These are phyloP conservation scores for Aporrectodea caliginosa DNA, from an alignment of 1,140 invertebrate genomes.

Conservation along the genomic window DNA sequence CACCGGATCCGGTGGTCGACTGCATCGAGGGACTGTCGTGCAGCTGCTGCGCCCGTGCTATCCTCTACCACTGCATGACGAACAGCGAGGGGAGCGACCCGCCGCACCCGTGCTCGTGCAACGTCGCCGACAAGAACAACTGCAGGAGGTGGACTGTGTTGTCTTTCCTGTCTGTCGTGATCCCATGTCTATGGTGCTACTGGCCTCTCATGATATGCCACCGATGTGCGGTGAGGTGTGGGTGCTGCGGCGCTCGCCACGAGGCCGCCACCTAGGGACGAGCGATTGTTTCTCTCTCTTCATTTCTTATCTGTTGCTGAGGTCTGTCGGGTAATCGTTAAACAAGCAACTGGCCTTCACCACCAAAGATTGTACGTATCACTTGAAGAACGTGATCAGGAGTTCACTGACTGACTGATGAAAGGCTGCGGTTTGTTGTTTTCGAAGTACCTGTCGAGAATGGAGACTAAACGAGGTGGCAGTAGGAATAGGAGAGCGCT, in stretches of 20 bases:
- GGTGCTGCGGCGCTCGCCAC: conserved; percentile 77
- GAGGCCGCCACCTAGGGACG: conserved; percentile 51
- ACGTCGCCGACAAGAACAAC: conserved; percentile 45
- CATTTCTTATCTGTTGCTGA: no score
- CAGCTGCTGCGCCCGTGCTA: conserved; percentile 72
- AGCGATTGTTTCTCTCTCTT: no score
- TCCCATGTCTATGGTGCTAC: conserved; percentile 92
- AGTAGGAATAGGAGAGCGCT: no score
- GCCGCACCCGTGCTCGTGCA: conserved; percentile 53
- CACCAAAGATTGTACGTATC: no score
- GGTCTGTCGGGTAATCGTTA: no score
- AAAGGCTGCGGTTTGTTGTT: no score
- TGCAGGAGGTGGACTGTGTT: conserved; percentile 72
- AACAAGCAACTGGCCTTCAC: no score
- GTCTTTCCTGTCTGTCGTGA: conserved; percentile 75
- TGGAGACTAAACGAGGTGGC: no score
- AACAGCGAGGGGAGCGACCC: conserved; percentile 61
- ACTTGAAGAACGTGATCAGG: no score
- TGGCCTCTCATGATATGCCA: conserved; percentile 79
- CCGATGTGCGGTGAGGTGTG: conserved; percentile 71
- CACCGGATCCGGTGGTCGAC: conserved; percentile 75
- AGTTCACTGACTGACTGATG: no score
- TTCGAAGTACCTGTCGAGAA: no score
- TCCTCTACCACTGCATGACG: conserved; percentile 88
- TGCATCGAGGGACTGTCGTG: conserved; percentile 79